phyloP scores from a whole-genome alignment of 2,113 vertebrate genomes.

The Vireo altiloquus region DNA sequence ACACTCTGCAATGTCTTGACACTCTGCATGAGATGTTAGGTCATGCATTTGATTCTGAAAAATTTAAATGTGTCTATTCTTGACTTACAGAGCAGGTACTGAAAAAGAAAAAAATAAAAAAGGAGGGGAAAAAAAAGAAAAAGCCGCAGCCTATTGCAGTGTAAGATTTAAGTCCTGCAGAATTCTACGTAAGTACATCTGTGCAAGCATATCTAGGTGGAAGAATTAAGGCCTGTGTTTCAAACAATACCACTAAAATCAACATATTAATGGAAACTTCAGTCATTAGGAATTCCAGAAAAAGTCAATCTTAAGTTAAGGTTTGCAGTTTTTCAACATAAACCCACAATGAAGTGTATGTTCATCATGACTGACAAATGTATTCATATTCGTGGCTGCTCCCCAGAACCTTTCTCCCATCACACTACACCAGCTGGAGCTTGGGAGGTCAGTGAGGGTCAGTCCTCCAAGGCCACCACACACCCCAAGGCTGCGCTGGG shows the following conservation, averaged over 20 bases:
- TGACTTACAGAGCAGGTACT: not conserved
- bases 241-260: not conserved
- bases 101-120: rapidly evolving
- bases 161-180: not conserved
- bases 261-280: not conserved
- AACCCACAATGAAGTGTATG: not conserved
- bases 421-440: not conserved
- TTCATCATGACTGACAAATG: rapidly evolving
- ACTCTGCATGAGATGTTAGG: not conserved
- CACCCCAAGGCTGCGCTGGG: not conserved
- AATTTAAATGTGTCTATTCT: not conserved
- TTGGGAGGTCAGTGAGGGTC: not conserved
- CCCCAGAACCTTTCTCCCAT: not conserved
- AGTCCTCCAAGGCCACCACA: not conserved
- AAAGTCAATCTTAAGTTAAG: not conserved
- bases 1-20: not conserved
- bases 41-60: not conserved
- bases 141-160: not conserved
- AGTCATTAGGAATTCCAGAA: not conserved
- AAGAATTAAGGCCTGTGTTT: not conserved
- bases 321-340: not conserved
- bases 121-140: rapidly evolving
- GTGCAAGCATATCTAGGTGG: not conserved
- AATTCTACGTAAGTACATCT: not conserved
- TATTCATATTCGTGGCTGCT: not conserved